phyloP scores from a whole-genome alignment of 2,113 vertebrate species.

The Malurus alboscapulatus region DNA sequence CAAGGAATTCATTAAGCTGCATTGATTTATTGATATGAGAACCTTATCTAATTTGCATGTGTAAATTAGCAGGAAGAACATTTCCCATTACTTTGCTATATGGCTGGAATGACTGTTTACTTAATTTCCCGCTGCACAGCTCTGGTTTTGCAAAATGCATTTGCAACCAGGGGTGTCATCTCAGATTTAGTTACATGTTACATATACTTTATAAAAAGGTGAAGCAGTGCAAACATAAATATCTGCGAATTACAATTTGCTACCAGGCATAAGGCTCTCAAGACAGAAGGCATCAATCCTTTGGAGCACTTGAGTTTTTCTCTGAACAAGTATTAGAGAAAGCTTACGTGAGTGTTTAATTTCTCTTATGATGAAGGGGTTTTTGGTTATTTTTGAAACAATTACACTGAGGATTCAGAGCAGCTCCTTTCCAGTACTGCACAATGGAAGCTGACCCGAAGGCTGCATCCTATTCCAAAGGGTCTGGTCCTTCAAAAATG shows the following conservation, averaged over 20 bases:
- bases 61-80: slow-evolving; percentile 56
- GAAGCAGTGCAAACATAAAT: background rate
- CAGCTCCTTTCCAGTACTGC: background rate
- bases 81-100: slow-evolving; percentile 41
- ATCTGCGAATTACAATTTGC: background rate
- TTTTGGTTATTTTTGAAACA: background rate
- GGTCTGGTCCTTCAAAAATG: background rate
- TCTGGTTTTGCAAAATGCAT: background rate
- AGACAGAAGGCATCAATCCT: fast-evolving
- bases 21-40: slow-evolving; percentile 60
- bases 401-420: background rate
- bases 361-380: background rate
- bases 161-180: background rate
- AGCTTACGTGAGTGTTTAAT: background rate
- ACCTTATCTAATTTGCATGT: slow-evolving; percentile 49
- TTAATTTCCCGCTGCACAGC: slow-evolving; percentile 18
- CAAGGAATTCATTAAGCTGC: slow-evolving; percentile 40
- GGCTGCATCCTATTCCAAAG: background rate
- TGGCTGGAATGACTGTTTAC: slow-evolving; percentile 6
- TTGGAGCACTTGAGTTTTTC: background rate
- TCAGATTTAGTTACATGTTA: slow-evolving; percentile 16
- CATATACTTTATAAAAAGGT: background rate
- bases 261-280: background rate
- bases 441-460: background rate
- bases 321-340: background rate